Conservation (phyloP, 2,113 vertebrate species). For the Puma concolor region DNA sequence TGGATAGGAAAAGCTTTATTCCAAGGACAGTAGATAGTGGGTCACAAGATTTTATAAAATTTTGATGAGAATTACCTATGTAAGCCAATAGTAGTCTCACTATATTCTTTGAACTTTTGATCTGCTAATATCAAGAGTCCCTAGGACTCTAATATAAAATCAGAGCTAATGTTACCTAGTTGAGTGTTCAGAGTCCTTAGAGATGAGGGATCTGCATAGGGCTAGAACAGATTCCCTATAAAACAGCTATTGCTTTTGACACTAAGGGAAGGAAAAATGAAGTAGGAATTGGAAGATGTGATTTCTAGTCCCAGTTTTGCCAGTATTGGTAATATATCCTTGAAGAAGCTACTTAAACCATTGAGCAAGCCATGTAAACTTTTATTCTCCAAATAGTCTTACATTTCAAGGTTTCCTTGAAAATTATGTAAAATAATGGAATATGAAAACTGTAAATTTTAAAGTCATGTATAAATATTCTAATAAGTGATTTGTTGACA, state of each 20-base stretch:
- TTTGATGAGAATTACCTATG: slow-evolving; percentile 16
- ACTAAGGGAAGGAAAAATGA: not conserved
- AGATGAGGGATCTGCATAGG: not conserved
- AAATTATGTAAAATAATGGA: not conserved
- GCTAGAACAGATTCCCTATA: not conserved
- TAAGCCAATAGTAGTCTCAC: not conserved
- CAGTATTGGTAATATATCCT: not conserved
- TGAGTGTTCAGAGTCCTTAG: not conserved
- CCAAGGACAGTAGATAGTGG: not conserved
- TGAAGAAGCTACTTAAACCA: not conserved
- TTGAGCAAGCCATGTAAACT: not conserved
- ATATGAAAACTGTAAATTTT: not conserved
- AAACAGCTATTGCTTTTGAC: slow-evolving; percentile 6
- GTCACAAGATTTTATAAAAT: not conserved
- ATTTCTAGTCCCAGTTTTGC: not conserved
- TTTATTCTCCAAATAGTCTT: not conserved
- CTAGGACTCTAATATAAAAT: not conserved
- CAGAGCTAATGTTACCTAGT: not conserved
- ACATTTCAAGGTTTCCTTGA: not conserved
- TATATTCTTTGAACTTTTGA: not conserved
- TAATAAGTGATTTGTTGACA: not conserved
- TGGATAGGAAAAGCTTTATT: not conserved
- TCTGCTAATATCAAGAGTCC: not conserved
- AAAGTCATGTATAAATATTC: not conserved
- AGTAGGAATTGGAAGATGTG: not conserved